Base-by-base conservation (phyloP, 2,888 invertebrate genomes). In the Agrochola lota region DNA sequence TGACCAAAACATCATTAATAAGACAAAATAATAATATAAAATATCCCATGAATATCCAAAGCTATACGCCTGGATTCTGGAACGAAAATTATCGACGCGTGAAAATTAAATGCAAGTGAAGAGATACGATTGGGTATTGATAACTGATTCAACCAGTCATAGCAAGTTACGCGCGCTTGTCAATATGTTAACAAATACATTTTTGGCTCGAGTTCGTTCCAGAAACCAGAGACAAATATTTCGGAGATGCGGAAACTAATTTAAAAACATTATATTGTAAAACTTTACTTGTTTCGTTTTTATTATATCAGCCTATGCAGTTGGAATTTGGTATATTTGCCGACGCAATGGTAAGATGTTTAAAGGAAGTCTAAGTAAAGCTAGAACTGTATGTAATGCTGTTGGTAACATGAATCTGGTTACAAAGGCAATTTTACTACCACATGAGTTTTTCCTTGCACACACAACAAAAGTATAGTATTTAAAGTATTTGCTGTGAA, bases 261-360 rank as follows among this genome's bases (percentile, higher is more conserved):
- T 9, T 40, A 11, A 17, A 69, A 57, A 7, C 9, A 68, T 35
- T 17, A 52, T 52, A 46, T 62, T 68, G 17, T 35, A 7, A n/a
- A 26, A 35, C 2, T 26, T 30, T 12, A 43, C 2, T 68, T 20
- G 2, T 46, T 57, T 75, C 23, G 8, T 77, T 80, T 83, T 83
- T 81, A 76, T 82, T 86, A 66, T 77, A 60, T 86, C 86, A 94
- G 94, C 86, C 92, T 1, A 88, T 90, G 88, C 92, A 92, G 85
- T 89, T 94, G 95, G 96, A 95, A 81, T 93, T 93, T 85, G 92
- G 93, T 87, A 92, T 93, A 84, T 95, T 94, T 89, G 90, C 89
- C 30, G 95, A 96, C n/a, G 84, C 95, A 0, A 95, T 95, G 96
- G 96, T 96, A 93, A 96, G 96, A 77, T 71, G 49, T 78, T 78